Evolutionary conservation across 2,888 invertebrate genomes (phyloP), one percentile per base, ranked within the genome.

Genomic region (Lomographa bimaculata): DNA sequence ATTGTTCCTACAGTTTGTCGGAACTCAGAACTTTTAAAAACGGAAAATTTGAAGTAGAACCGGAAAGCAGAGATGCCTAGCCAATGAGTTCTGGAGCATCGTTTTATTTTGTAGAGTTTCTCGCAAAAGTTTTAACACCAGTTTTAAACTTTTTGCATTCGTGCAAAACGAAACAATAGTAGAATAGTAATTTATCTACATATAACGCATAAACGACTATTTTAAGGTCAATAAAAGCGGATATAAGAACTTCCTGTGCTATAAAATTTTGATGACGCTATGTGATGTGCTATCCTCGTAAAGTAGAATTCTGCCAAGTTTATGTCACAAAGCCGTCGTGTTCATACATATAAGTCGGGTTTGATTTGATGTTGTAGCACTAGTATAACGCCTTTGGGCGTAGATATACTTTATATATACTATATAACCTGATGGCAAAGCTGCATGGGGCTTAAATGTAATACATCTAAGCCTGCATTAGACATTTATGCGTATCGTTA

Each of bases 231-330:
- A 41, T 41, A 41, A 41, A 41, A 20, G 21, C 17, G 14, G 11
- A 7, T 33, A 28, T 23, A 12, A 19, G 9, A 29, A 23, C 9
- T 25, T 20, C 14, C 24, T 19, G 29, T 19, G 17, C 35, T 35
- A 30, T 9, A 35, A 12, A 27, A 29, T 24, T 28, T 35, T 41
- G 25, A 41, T 16, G 35, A 25, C 20, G 27, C 19, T 12, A 17
- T 41, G 20, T 21, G 17, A 28, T 11, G 35, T 18, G 19, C 9
- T 5, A 8, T 8, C 21, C 38, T 26, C 29, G 28, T 41, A 34
- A 48, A 38, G 38, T 38, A 29, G 19, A 16, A 9, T 5, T n/a
- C 6, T 11, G 19, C 11, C 8, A 28, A 14, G n/a, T 34, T 28
- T 40, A 33, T 40, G 24, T 23, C 7, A 8, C 10, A 8, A 14